Evolutionary conservation across 1,140 invertebrate genomes (phyloP), one percentile per base, ranked within the genome.

Genomic region (Hyphantria cunea): DNA sequence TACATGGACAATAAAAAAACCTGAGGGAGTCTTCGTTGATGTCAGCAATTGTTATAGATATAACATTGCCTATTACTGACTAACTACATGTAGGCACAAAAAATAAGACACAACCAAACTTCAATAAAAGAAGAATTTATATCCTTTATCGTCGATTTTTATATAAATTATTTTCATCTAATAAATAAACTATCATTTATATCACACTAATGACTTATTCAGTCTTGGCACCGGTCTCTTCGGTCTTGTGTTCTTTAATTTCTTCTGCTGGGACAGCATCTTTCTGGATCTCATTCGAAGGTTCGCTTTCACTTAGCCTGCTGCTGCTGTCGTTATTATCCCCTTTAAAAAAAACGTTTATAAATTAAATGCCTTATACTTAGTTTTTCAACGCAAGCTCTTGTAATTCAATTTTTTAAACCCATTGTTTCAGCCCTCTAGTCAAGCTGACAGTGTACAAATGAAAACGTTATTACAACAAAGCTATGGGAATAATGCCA

Each of bases 181-280:
- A 65, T 25, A 68, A 70, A 66, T 76, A 80, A 58, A 58, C 78
- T 74, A 73, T 42, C 63, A 44, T 68, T 72, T 67, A 12, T 70
- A 76, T 78, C 70, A 80, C 68, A 73, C 73, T 79, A 76, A 52
- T 45, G 71, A 72, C 67, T 75, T 75, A 75, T 75, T 84, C 81
- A 84, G 81, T 84, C 81, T 82, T 85, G 15, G 39, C 45, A 31
- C 11, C 55, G 55, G 49, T 45, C 55, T 58, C 11, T 6, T 49
- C 55, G 55, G 55, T 17, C 55, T 58, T 58, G 9, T 48, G 12
- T 41, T 58, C 55, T 7, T 58, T 45, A 3, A 25, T 58, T 39
- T 33, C 33, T 41, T 44, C 44, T 48, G 34, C 32, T 33, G 44
- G 32, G 8, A 48, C 17, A 4, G 13, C 6, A 2, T 44, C 41